These are phyloP conservation scores for Drosophila nr. medialis DNA, from an alignment of 2,888 invertebrate genomes.

Conservation along the genomic window DNA sequence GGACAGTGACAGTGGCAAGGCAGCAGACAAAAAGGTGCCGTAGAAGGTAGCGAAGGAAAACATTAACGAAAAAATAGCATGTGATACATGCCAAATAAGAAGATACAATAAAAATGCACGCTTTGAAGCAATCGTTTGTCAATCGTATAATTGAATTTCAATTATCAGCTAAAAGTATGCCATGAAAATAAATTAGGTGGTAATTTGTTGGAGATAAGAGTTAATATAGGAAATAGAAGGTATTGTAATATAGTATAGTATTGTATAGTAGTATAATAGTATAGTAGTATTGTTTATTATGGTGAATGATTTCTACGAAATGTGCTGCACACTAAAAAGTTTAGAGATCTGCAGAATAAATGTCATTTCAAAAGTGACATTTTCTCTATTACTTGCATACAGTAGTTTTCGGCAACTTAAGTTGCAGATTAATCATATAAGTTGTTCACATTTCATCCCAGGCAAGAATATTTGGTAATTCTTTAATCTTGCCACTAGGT, in stretches of 20 bases:
- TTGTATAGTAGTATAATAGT: background rate
- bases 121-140: background rate
- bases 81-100: background rate
- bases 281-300: background rate
- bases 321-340: background rate
- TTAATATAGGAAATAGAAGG: background rate
- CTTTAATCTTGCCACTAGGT: background rate
- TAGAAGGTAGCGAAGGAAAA: slow-evolving; percentile 16
- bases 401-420: background rate
- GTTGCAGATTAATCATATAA: background rate
- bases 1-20: slow-evolving; percentile 12
- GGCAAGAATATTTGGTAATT: background rate
- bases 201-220: background rate
- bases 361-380: background rate
- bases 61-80: background rate
- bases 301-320: background rate
- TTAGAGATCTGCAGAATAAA: background rate
- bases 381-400: background rate
- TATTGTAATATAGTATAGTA: background rate
- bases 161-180: slow-evolving; percentile 11
- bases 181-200: background rate
- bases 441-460: too few species aligned
- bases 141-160: background rate
- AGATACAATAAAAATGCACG: background rate
- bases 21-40: slow-evolving; percentile 21